Evolutionary conservation across 2,113 vertebrate genomes (phyloP).

Genomic region (Panthera leo): DNA sequence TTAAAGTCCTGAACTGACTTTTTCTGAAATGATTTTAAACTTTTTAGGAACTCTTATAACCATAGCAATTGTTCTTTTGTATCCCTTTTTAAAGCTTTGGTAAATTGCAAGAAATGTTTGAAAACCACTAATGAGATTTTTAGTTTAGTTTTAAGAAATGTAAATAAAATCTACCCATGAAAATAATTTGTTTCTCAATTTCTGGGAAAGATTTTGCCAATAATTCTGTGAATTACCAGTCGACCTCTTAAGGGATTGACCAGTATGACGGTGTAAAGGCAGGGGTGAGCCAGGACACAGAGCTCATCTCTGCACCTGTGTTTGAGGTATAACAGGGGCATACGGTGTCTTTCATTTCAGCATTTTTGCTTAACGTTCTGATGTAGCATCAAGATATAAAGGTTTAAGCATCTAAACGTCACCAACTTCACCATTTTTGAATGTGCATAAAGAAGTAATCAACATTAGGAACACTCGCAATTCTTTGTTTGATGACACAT

Average conservation of each 20-base stretch:
- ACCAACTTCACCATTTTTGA: not conserved
- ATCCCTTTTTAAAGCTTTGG: not conserved
- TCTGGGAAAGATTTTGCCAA: not conserved
- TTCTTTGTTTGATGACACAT: slow-evolving; percentile 68
- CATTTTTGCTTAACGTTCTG: slow-evolving; percentile 1
- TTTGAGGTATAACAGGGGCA: not conserved
- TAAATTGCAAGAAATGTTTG: not conserved
- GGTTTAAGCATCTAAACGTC: slow-evolving; percentile 37
- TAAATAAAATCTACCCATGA: slow-evolving; percentile 29
- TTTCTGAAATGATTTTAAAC: slow-evolving; percentile 14
- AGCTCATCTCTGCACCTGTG: not conserved
- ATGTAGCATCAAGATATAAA: slow-evolving; percentile 31
- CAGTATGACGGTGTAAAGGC: not conserved
- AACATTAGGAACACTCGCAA: slow-evolving; percentile 7
- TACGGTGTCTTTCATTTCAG: not conserved
- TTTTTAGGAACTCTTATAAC: not conserved
- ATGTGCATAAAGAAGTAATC: slow-evolving; percentile 36
- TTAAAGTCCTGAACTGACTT: not conserved
- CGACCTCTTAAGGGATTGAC: not conserved
- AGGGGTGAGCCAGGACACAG: not conserved
- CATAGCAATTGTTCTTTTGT: not conserved
- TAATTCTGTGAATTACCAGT: not conserved
- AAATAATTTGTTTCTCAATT: not conserved
- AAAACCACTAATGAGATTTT: not conserved
- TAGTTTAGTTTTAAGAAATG: not conserved